Evolutionary conservation across 2,797 vertebrate genomes (phyloP).

Genomic region (Oryzias sinensis): DNA sequence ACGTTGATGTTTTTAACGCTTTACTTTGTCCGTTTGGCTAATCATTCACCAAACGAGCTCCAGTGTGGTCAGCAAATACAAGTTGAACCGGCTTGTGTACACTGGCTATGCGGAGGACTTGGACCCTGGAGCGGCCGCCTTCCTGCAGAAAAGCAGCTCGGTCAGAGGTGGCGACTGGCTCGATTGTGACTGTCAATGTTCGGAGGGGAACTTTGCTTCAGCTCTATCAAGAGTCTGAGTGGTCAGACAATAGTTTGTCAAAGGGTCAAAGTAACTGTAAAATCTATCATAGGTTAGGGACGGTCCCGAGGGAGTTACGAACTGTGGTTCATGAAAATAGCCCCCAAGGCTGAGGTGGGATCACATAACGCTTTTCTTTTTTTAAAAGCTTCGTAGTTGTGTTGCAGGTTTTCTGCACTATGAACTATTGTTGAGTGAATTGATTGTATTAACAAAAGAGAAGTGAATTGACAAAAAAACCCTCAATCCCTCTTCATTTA

Average conservation of each 20-base stretch:
- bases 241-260: constrained; percentile 62
- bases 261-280: constrained; percentile 67
- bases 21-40: constrained; percentile 54
- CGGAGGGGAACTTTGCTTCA: constrained; percentile 62
- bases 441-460: too few relatives aligned
- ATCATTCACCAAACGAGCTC: constrained; percentile 61
- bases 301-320: constrained; percentile 37
- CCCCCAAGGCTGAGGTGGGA: constrained; percentile 47
- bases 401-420: constrained; percentile 36
- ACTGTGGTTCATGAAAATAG: constrained; percentile 69
- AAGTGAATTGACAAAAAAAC: too few relatives aligned
- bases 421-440: constrained; percentile 2
- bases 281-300: constrained; percentile 41
- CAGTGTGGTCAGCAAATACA: constrained; percentile 42
- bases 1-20: constrained; percentile 44
- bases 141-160: constrained; percentile 16
- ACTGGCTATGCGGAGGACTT: constrained; percentile 62
- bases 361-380: constrained; percentile 45
- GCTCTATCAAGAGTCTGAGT: constrained; percentile 60
- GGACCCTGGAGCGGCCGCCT: constrained; percentile 43
- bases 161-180: constrained; percentile 50
- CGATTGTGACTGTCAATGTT: constrained; percentile 50
- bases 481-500: too few relatives aligned
- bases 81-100: constrained; percentile 58
- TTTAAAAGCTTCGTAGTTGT: constrained; percentile 39